Evolutionary conservation across 2,888 invertebrate genomes (phyloP).

Genomic region (Myopa testacea): DNA sequence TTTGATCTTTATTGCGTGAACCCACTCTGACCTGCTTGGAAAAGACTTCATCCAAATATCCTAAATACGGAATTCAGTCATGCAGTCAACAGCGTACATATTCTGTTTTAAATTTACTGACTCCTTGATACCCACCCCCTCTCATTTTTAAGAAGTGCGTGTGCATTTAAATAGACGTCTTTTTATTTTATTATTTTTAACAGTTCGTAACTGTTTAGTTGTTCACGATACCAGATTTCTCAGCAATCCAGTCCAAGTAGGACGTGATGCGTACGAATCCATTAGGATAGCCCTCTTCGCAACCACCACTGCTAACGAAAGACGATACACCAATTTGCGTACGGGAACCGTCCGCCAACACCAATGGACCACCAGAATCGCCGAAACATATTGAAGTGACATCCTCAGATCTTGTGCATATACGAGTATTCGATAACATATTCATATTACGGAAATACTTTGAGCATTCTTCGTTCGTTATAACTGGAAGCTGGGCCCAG

Average conservation of each 20-base stretch:
- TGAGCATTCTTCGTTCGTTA: neutral
- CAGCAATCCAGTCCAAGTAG: constrained; percentile 62
- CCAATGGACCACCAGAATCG: constrained; percentile 65
- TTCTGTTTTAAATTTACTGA: too few species aligned
- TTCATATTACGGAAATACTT: constrained; percentile 38
- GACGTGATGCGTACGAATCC: constrained; percentile 62
- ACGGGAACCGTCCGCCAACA: constrained; percentile 51
- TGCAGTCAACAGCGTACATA: too few species aligned
- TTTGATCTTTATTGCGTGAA: too few species aligned
- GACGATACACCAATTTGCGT: constrained; percentile 62
- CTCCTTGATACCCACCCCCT: too few species aligned
- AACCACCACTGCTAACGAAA: constrained; percentile 60
- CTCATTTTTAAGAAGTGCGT: too few species aligned
- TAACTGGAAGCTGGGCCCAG: constrained; percentile 50
- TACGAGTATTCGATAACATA: constrained; percentile 54
- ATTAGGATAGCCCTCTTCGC: constrained; percentile 61
- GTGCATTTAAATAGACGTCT: too few species aligned
- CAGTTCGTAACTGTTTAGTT: neutral
- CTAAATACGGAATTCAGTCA: too few species aligned
- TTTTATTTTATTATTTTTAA: too few species aligned
- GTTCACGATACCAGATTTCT: constrained; percentile 28
- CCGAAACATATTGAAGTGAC: constrained; percentile 62
- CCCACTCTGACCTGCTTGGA: too few species aligned
- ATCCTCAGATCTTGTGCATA: constrained; percentile 64
- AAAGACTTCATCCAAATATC: too few species aligned